Evolutionary conservation across 2,113 vertebrate genomes (phyloP).

Genomic region (Plestiodon gilberti): DNA sequence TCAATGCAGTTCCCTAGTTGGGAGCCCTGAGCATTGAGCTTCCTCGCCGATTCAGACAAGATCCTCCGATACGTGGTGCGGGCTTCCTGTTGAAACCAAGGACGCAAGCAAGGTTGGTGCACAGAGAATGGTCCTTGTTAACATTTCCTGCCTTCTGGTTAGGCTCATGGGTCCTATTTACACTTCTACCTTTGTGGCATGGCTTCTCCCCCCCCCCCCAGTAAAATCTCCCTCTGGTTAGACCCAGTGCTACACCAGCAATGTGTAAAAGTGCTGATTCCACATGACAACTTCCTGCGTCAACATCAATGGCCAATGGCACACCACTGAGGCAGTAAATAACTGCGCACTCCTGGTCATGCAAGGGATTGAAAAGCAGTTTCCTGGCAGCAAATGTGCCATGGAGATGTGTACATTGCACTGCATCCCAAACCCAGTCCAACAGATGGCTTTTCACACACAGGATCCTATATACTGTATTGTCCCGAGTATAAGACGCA

Average conservation of each 20-base stretch:
- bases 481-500: no score
- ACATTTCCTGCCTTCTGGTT: background rate
- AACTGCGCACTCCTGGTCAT: background rate
- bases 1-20: conserved; percentile 89
- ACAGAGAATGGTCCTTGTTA: background rate
- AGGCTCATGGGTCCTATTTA: background rate
- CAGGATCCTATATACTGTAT: no score
- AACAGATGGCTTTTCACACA: no score
- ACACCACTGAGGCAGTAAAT: no score
- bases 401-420: no score
- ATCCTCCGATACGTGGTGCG: conserved; percentile 89
- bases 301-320: background rate
- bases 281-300: background rate
- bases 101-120: background rate
- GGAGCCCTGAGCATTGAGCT: conserved; percentile 87
- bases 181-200: background rate
- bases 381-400: background rate
- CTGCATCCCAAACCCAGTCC: no score
- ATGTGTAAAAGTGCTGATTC: background rate
- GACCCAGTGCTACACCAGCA: background rate
- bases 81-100: conserved; percentile 79
- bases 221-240: no score
- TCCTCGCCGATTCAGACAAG: conserved; percentile 89
- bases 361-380: background rate
- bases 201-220: background rate